A percentile compares a stretch with the other conserved stretches of the same genome.
These are phyloP conservation scores for Macropis europaea DNA, from an alignment of 2,888 invertebrate species.

Conservation along the genomic window DNA sequence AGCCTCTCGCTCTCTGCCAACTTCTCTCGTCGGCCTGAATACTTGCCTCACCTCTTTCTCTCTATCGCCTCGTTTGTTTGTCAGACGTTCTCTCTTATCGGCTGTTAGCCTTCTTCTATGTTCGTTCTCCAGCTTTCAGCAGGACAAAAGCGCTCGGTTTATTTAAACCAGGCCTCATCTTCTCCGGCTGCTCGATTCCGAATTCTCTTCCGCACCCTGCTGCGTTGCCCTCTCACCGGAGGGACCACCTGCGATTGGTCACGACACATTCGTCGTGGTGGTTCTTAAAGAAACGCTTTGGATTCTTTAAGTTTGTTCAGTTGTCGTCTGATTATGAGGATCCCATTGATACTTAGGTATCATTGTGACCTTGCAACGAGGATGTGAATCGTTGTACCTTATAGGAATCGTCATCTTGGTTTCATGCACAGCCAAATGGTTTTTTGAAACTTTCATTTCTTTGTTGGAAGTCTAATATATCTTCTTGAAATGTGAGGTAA, in stretches of 20 bases:
- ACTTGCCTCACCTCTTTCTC: background rate
- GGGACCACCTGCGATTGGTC: background rate
- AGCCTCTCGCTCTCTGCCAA: constrained; percentile 12
- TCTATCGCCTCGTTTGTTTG: background rate
- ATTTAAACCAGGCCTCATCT: constrained; percentile 20
- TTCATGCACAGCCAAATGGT: too few relatives aligned
- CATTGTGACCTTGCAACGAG: too few relatives aligned
- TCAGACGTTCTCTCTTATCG: background rate
- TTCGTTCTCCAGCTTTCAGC: background rate
- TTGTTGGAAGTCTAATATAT: too few relatives aligned
- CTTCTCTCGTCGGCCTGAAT: background rate
- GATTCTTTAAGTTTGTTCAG: background rate
- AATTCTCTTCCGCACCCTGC: background rate
- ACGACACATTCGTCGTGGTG: background rate
- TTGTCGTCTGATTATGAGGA: background rate
- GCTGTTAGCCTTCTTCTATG: background rate
- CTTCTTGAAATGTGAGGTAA: too few relatives aligned
- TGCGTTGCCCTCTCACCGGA: background rate
- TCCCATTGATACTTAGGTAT: too few relatives aligned
- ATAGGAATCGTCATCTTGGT: too few relatives aligned
- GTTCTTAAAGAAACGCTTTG: background rate
- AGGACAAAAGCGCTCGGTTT: constrained; percentile 19
- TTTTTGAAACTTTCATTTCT: too few relatives aligned
- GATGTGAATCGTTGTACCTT: too few relatives aligned
- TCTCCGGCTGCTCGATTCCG: constrained; percentile 5